Conservation (phyloP, 2,888 invertebrate genomes). For the Diloba caeruleocephala region DNA sequence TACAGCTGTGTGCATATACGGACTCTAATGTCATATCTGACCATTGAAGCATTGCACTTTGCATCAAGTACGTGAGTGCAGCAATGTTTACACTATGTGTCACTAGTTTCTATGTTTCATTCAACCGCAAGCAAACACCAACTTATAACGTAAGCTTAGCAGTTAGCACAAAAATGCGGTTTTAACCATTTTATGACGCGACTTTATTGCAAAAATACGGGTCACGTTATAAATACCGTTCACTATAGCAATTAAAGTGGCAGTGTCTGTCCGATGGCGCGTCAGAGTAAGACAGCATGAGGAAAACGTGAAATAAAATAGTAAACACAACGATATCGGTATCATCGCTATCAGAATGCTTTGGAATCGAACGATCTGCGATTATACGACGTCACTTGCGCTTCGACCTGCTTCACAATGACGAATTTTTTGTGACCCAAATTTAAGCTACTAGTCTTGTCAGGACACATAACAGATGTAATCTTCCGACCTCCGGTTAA, state of each 20-base stretch:
- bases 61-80: conserved; percentile 14
- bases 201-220: conserved; percentile 65
- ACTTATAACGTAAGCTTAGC: background rate
- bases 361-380: conserved; percentile 53
- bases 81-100: conserved; percentile 20
- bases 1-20: too few species aligned
- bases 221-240: conserved; percentile 71
- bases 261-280: conserved; percentile 44
- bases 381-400: conserved; percentile 50
- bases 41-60: conserved; percentile 31
- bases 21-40: conserved; percentile 2
- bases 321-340: conserved; percentile 70
- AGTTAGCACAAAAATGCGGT: conserved; percentile 15
- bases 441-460: conserved; percentile 14
- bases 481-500: conserved; percentile 6
- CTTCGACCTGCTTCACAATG: conserved; percentile 31
- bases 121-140: conserved; percentile 14
- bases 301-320: conserved; percentile 82
- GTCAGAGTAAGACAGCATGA: conserved; percentile 76
- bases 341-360: conserved; percentile 60
- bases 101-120: conserved; percentile 19
- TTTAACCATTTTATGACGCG: conserved; percentile 42
- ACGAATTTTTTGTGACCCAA: conserved; percentile 28
- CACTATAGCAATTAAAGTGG: conserved; percentile 65
- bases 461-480: conserved; percentile 12